These are phyloP conservation scores for Hippolais icterina DNA, from an alignment of 2,113 vertebrate species.

Conservation along the genomic window DNA sequence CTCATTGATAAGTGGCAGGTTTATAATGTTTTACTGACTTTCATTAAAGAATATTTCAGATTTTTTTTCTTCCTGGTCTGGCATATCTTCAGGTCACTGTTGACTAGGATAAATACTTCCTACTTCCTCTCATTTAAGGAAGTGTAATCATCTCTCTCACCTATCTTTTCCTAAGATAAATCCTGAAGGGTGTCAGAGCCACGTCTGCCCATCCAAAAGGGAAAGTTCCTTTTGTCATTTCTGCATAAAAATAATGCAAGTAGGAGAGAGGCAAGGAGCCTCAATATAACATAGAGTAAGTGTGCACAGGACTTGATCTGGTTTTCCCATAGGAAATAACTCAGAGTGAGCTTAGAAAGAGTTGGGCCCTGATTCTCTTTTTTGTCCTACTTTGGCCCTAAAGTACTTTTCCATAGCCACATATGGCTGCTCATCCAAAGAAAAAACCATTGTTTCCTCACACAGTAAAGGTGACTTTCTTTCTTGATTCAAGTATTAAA, in stretches of 20 bases:
- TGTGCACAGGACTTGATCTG: neutral
- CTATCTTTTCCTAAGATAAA: neutral
- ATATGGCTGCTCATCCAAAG: neutral
- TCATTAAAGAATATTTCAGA: neutral
- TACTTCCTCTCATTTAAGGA: neutral
- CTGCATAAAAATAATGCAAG: neutral
- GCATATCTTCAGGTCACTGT: neutral
- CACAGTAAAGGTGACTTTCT: neutral
- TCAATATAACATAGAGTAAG: neutral
- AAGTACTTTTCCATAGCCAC: neutral
- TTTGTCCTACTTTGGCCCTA: neutral
- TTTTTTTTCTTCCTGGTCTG: neutral
- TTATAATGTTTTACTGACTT: neutral
- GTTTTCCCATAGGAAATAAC: neutral
- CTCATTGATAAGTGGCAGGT: neutral
- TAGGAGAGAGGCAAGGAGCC: neutral
- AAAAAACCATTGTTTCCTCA: neutral
- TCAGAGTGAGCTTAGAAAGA: neutral
- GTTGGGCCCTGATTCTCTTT: neutral
- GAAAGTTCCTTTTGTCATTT: neutral
- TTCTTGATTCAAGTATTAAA: neutral
- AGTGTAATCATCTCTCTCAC: neutral
- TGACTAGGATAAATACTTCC: neutral
- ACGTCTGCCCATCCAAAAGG: neutral
- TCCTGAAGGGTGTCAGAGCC: neutral